Evolutionary conservation across 2,888 invertebrate genomes (phyloP), one percentile per base, ranked within the genome.

Genomic region (Dilophus febrilis): DNA sequence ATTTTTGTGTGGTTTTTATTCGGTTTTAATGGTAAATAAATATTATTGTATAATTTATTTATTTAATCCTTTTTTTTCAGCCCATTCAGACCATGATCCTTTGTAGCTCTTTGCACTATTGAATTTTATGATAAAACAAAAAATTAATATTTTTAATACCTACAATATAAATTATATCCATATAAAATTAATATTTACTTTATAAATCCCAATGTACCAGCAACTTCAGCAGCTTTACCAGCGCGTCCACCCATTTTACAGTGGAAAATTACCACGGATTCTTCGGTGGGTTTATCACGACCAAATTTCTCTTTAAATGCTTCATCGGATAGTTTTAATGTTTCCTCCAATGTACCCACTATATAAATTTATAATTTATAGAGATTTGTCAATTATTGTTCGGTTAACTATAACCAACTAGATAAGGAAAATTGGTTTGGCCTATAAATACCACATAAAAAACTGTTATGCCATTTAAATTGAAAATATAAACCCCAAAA

Each of bases 211-310:
- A 54, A 22, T 0, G 47, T 42, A 40, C 45, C 43, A 3, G 59
- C 71, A 50, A 66, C 61, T 48, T 70, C 65, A 45, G 75, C 67
- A 8, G 80, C 80, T 53, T 64, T 71, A 11, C 64, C 67, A 43
- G 80, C 78, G 49, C 82, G 67, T 46, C 68, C 76, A 7, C 82
- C 82, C 43, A 73, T 67, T 57, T 68, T 72, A 52, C 82, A 83
- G 38, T 74, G 74, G 47, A 82, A 71, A 47, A 82, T 74, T 3
- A 82, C 61, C 48, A 68, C 67, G 2, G 70, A 64, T 37, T 72
- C 63, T 40, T 64, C 56, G 1, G 54, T 44, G 1, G 83, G 83
- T 52, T 79, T 80, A 1, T 58, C 51, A 38, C 65, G 69, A 1
- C 56, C 54, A 41, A 53, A 62, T 28, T 55, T 60, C 32, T 64